A percentile compares a stretch with the other conserved stretches of the same genome.
Evolutionary conservation across 2,888 invertebrate genomes (phyloP).

Genomic region (Petrophora chlorosata): DNA sequence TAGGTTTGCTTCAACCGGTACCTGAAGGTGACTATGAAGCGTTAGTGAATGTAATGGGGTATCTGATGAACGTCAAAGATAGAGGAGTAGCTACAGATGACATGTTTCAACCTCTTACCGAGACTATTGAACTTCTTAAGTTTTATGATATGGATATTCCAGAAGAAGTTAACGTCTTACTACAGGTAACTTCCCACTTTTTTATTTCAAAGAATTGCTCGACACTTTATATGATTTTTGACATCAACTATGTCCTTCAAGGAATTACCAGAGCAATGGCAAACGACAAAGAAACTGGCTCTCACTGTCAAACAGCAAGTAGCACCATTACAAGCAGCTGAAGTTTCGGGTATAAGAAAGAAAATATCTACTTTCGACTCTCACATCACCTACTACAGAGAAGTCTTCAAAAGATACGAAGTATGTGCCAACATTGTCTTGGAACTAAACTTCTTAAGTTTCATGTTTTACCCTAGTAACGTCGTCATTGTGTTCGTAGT

Average conservation of each 20-base stretch:
- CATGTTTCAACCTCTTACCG: conserved; percentile 97
- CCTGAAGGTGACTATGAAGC: conserved; percentile 95
- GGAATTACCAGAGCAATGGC: conserved; percentile 98
- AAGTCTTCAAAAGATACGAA: conserved; percentile 91
- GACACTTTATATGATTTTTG: neutral
- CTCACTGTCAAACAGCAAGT: conserved; percentile 96
- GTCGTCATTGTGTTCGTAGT: conserved; percentile 67
- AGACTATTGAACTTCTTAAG: conserved; percentile 95
- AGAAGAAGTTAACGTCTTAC: conserved; percentile 95
- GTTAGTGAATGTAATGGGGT: conserved; percentile 96
- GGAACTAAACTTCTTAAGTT: too few species aligned
- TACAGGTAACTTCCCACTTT: conserved; percentile 83
- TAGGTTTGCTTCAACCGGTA: conserved; percentile 86
- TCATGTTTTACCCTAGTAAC: too few species aligned
- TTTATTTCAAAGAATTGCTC: neutral
- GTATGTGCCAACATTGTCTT: too few species aligned
- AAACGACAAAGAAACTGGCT: conserved; percentile 95
- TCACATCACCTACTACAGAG: conserved; percentile 92
- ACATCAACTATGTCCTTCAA: conserved; percentile 58
- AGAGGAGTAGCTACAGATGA: conserved; percentile 94
- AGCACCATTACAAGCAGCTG: conserved; percentile 96
- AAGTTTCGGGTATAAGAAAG: conserved; percentile 95
- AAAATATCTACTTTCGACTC: conserved; percentile 93
- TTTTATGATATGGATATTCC: conserved; percentile 98
- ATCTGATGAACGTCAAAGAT: conserved; percentile 96